phyloP scores from a whole-genome alignment of 2,888 invertebrate species.

The Microplitis deprimator region DNA sequence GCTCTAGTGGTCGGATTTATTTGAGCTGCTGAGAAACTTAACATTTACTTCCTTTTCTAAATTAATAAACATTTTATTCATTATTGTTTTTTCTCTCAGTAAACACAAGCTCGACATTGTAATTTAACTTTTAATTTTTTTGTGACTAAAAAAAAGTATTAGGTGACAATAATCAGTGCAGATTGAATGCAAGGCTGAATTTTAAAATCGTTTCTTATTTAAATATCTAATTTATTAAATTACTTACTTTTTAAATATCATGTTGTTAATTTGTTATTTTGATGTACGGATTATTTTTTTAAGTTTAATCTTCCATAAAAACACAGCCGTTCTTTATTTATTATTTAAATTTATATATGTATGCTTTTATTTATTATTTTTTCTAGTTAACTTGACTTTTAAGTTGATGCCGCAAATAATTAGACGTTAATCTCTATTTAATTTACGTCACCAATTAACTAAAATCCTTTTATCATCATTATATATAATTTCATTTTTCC shows the following conservation, averaged over 20 bases:
- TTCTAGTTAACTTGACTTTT: neutral
- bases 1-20: neutral
- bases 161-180: neutral
- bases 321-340: conserved; percentile 37
- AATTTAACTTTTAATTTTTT: neutral
- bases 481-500: neutral
- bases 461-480: neutral
- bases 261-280: neutral
- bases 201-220: neutral
- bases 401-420: neutral
- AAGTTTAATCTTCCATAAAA: conserved; percentile 37
- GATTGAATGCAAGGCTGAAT: neutral
- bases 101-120: neutral
- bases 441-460: neutral
- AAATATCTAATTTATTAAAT: neutral
- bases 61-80: neutral
- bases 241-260: conserved; percentile 14
- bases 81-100: neutral
- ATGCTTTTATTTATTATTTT: neutral
- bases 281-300: conserved; percentile 8
- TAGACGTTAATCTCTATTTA: neutral
- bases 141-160: neutral
- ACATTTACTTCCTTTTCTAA: neutral
- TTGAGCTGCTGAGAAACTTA: conserved; percentile 1
- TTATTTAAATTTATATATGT: conserved; percentile 12